Conservation (phyloP, 1,140 invertebrate species). For the Diplogasteroides magnus region DNA sequence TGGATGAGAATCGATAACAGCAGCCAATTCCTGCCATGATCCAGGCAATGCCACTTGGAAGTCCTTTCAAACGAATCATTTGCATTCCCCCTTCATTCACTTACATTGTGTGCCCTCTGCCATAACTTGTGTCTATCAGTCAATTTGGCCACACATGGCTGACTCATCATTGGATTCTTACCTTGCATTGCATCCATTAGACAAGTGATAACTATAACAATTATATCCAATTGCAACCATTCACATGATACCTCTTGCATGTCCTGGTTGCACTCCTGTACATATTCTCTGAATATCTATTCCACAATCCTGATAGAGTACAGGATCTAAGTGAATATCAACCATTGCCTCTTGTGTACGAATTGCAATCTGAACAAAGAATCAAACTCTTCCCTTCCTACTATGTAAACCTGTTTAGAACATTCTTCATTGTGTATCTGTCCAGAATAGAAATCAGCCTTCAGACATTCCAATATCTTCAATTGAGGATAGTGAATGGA, state of each 20-base stretch:
- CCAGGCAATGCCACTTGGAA: slow-evolving; percentile 49
- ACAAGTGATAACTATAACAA: slow-evolving; percentile 51
- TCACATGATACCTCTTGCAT: slow-evolving; percentile 62
- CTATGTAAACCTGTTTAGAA: slow-evolving; percentile 31
- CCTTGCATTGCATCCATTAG: slow-evolving; percentile 45
- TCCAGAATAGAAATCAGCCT: slow-evolving; percentile 52
- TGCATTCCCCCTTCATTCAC: not conserved
- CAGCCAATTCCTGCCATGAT: slow-evolving; percentile 38
- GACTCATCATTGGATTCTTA: slow-evolving; percentile 32
- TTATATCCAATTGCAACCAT: not conserved
- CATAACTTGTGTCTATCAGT: slow-evolving; percentile 48
- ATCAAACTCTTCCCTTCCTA: not conserved
- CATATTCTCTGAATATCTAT: slow-evolving; percentile 74
- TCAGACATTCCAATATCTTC: slow-evolving; percentile 52
- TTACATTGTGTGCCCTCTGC: slow-evolving; percentile 49
- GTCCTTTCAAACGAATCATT: slow-evolving; percentile 28
- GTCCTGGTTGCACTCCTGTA: slow-evolving; percentile 72
- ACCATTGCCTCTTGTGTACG: slow-evolving; percentile 62
- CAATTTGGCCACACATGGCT: slow-evolving; percentile 41
- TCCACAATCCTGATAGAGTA: slow-evolving; percentile 60
- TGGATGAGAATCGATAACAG: slow-evolving; percentile 21
- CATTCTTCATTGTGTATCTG: slow-evolving; percentile 42
- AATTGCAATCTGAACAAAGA: slow-evolving; percentile 62
- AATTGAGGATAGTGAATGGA: too few relatives aligned
- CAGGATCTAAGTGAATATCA: slow-evolving; percentile 64